Evolutionary conservation across 2,888 invertebrate genomes (phyloP).

Genomic region (Amphipoea lucens): DNA sequence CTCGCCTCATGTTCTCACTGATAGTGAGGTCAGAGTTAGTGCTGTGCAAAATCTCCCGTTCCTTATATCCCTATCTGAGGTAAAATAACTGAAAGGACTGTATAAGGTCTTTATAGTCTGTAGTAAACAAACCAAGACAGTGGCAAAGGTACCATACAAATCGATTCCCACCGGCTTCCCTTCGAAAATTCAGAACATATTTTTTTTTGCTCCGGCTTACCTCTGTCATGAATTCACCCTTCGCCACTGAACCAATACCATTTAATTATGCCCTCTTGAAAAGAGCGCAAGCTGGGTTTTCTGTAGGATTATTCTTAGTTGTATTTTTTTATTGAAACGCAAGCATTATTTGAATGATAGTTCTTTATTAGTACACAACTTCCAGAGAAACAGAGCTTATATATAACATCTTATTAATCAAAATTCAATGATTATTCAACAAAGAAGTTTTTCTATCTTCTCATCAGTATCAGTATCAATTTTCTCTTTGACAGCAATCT

Average conservation of each 20-base stretch:
- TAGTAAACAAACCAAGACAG: neutral
- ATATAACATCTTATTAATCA: neutral
- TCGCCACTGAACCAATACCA: too few relatives aligned
- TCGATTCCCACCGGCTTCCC: too few relatives aligned
- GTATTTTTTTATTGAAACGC: slow-evolving; percentile 13
- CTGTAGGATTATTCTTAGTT: neutral
- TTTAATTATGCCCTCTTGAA: too few relatives aligned
- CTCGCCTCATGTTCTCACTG: too few relatives aligned
- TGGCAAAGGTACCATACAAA: too few relatives aligned
- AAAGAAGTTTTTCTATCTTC: slow-evolving; percentile 6
- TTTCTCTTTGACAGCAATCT: slow-evolving; percentile 19
- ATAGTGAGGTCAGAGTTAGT: too few relatives aligned
- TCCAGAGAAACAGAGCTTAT: neutral
- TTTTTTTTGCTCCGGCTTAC: too few relatives aligned
- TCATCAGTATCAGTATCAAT: neutral
- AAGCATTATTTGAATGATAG: neutral
- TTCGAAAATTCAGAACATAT: too few relatives aligned
- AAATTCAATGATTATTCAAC: neutral
- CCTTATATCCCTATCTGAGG: too few relatives aligned
- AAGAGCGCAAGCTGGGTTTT: neutral
- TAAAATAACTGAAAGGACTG: neutral
- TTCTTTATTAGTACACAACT: slow-evolving; percentile 31
- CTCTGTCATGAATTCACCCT: too few relatives aligned
- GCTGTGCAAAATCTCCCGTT: too few relatives aligned
- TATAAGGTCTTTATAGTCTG: neutral